Conservation (phyloP, 2,113 vertebrate genomes). For the Tapirus terrestris region DNA sequence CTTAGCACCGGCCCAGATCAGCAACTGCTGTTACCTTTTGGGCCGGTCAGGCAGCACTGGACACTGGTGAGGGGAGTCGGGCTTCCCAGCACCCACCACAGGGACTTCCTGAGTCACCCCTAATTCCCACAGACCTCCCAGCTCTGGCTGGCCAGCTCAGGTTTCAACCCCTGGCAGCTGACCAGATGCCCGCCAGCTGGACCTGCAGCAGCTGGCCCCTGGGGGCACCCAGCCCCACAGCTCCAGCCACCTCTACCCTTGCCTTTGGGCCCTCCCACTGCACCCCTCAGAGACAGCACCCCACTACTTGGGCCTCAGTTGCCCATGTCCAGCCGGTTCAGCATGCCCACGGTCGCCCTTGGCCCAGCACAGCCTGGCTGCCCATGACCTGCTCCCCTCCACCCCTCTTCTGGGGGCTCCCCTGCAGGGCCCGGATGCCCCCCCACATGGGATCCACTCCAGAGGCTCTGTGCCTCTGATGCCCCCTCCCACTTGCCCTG, state of each 20-base stretch:
- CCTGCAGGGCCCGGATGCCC: no score
- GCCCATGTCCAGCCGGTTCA: neutral
- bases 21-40: no score
- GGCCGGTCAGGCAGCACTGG: neutral
- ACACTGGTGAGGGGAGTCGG: rapidly evolving
- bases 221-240: rapidly evolving
- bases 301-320: neutral
- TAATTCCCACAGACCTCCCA: neutral
- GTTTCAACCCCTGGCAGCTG: conserved; percentile 53
- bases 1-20: no score
- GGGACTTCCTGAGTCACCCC: neutral
- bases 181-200: neutral
- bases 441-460: neutral
- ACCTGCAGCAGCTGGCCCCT: neutral
- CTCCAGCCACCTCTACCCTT: neutral
- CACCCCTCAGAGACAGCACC: neutral
- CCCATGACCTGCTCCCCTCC: neutral
- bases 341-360: neutral
- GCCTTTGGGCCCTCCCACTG: neutral
- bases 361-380: neutral
- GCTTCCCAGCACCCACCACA: neutral
- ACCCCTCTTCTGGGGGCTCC: neutral
- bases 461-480: neutral
- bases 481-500: rapidly evolving
- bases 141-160: neutral